These are phyloP conservation scores for Hippolais icterina DNA, from an alignment of 2,113 vertebrate species.

Conservation along the genomic window DNA sequence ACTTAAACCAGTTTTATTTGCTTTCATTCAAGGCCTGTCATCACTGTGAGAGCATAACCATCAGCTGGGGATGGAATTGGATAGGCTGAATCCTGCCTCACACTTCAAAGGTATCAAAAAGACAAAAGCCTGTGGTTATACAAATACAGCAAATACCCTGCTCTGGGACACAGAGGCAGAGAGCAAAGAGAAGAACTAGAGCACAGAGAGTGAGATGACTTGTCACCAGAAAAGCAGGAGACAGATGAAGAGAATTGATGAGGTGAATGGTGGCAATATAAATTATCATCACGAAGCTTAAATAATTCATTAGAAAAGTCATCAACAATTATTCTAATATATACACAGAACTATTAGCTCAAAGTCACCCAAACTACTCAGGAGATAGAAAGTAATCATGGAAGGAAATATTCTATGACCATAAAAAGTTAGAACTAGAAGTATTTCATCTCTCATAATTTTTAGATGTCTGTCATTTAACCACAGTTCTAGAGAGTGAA, in stretches of 20 bases:
- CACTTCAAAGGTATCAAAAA: not conserved
- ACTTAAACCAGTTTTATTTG: not conserved
- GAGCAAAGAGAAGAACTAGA: not conserved
- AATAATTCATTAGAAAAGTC: not conserved
- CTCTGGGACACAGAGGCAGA: not conserved
- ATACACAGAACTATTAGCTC: not conserved
- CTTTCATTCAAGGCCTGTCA: not conserved
- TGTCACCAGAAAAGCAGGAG: not conserved
- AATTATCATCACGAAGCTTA: not conserved
- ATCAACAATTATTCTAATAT: not conserved
- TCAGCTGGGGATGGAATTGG: not conserved
- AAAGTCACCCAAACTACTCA: not conserved
- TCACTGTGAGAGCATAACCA: not conserved
- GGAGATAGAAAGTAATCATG: not conserved
- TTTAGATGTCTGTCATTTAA: not conserved
- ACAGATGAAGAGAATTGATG: not conserved
- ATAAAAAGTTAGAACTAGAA: not conserved
- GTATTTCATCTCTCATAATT: accelerated
- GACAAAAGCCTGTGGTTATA: not conserved
- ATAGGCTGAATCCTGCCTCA: not conserved
- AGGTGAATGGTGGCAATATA: not conserved
- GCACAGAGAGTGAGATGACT: not conserved
- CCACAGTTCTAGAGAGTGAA: not conserved
- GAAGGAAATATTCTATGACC: not conserved
- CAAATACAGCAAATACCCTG: not conserved